These are phyloP conservation scores for Laticauda colubrina DNA, from an alignment of 2,113 vertebrate species.

Conservation along the genomic window DNA sequence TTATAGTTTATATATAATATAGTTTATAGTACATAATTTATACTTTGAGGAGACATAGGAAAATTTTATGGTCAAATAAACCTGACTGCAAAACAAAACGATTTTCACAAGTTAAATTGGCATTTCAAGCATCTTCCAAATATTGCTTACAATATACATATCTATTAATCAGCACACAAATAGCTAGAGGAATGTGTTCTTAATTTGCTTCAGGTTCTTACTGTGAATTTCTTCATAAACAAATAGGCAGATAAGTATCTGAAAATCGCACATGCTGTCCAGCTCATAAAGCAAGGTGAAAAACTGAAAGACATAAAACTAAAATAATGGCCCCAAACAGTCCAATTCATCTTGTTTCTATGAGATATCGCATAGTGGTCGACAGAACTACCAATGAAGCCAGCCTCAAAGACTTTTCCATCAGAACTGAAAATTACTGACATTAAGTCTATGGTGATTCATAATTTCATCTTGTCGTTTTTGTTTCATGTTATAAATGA, in stretches of 20 bases:
- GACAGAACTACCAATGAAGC: not conserved
- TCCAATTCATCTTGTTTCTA: not conserved
- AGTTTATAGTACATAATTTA: not conserved
- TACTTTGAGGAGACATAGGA: not conserved
- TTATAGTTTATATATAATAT: not conserved
- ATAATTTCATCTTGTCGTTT: not conserved
- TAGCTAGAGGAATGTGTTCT: not conserved
- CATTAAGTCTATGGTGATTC: not conserved
- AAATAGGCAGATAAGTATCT: not conserved
- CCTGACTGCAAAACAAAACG: not conserved
- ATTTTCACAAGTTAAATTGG: not conserved
- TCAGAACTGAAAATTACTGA: not conserved
- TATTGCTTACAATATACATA: not conserved
- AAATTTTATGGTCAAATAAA: not conserved
- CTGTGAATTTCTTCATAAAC: not conserved
- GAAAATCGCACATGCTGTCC: not conserved
- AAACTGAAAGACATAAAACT: not conserved
- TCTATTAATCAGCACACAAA: not conserved
- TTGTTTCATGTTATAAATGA: not conserved
- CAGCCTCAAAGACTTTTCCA: not conserved
- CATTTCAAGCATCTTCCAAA: not conserved
- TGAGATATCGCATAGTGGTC: not conserved
- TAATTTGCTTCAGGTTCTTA: not conserved
- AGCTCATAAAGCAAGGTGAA: not conserved
- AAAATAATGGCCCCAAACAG: not conserved